phyloP scores from a whole-genome alignment of 2,113 vertebrate genomes.

The human region GRCh38 chr2:211173501-211174000 shows the following conservation, averaged over 20 bases:
- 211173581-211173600: not conserved
- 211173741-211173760: not conserved
- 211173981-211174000: not conserved
- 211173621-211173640: not conserved
- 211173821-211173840: not conserved
- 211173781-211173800: not conserved
- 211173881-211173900: not conserved
- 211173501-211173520: not conserved
- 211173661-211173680: not conserved
- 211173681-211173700: not conserved
- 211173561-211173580: not conserved
- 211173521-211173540: not conserved
- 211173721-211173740: conserved; percentile 5
- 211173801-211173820: not conserved
- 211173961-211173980: not conserved
- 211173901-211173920: not conserved
- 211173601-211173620: not conserved
- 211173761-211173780: not conserved
- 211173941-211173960: not conserved
- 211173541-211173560: not conserved
- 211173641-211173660: not conserved
- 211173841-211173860: not conserved
- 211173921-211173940: not conserved
- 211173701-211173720: not conserved
- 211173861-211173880: not conserved